Conservation (phyloP, 2,888 invertebrate genomes). For the Tachina grossa region DNA sequence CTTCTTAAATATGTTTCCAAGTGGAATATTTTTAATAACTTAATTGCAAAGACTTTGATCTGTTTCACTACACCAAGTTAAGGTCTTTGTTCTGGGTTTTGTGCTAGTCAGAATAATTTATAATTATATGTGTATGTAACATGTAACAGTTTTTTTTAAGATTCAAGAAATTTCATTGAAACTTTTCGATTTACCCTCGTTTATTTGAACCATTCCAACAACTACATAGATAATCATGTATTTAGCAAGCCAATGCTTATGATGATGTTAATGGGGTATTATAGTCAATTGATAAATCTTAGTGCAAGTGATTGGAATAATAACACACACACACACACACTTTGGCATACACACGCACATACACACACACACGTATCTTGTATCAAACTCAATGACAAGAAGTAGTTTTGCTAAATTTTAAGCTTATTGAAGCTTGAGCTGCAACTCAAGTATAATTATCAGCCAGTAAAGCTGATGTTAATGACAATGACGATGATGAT, state of each 20-base stretch:
- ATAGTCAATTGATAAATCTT: conserved; percentile 24
- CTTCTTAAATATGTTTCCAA: too few species aligned
- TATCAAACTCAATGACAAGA: not conserved
- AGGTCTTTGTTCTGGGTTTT: too few species aligned
- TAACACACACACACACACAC: not conserved
- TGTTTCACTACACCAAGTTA: too few species aligned
- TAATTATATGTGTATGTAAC: too few species aligned
- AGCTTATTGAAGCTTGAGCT: not conserved
- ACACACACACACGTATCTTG: not conserved
- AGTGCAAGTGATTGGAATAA: not conserved
- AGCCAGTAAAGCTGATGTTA: not conserved
- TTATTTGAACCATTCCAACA: not conserved
- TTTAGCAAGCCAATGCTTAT: not conserved
- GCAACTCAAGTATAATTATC: conserved; percentile 17
- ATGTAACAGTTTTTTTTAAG: too few species aligned
- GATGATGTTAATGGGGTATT: conserved; percentile 21
- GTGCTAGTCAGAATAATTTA: too few species aligned
- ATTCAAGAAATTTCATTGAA: too few species aligned
- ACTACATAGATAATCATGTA: conserved; percentile 9
- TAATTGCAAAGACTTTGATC: too few species aligned
- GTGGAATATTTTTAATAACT: too few species aligned
- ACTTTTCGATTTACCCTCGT: not conserved
- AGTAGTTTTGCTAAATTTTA: conserved; percentile 29
- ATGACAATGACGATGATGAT: conserved; percentile 7
- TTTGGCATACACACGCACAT: not conserved